Evolutionary conservation across 2,113 vertebrate species (phyloP).

Genomic region (Artemisiospiza belli): DNA sequence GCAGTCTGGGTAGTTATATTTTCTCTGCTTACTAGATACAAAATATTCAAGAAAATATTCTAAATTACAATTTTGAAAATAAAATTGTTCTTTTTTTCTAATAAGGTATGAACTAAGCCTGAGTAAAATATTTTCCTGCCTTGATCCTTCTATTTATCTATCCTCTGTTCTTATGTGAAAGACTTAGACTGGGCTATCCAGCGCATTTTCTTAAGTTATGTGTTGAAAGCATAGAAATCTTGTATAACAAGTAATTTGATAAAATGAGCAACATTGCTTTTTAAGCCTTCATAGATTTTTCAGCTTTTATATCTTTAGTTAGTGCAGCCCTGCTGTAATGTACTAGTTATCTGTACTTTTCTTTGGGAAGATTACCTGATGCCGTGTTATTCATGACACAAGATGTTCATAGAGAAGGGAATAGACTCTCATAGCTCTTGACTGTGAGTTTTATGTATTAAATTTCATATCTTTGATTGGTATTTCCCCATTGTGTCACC

Average conservation of each 20-base stretch:
- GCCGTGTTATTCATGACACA: neutral
- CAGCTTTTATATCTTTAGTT: neutral
- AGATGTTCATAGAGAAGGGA: neutral
- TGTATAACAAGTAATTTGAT: neutral
- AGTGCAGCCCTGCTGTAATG: neutral
- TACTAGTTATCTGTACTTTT: neutral
- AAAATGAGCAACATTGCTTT: neutral
- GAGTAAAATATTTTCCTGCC: neutral
- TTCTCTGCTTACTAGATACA: neutral
- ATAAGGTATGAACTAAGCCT: neutral
- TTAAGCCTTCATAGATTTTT: neutral
- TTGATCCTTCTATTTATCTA: neutral
- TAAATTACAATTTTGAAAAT: neutral
- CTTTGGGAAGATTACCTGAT: neutral
- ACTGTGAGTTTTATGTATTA: neutral
- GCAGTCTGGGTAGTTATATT: neutral
- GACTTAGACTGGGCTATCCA: neutral
- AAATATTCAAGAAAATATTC: neutral
- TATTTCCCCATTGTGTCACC: neutral
- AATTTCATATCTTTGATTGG: neutral
- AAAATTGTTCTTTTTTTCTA: neutral
- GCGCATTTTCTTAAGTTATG: neutral
- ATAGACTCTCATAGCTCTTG: neutral
- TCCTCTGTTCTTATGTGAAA: neutral
- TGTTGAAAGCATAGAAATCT: neutral